These are phyloP conservation scores for Littorina saxatilis DNA, from an alignment of 1,140 invertebrate species.

Conservation along the genomic window DNA sequence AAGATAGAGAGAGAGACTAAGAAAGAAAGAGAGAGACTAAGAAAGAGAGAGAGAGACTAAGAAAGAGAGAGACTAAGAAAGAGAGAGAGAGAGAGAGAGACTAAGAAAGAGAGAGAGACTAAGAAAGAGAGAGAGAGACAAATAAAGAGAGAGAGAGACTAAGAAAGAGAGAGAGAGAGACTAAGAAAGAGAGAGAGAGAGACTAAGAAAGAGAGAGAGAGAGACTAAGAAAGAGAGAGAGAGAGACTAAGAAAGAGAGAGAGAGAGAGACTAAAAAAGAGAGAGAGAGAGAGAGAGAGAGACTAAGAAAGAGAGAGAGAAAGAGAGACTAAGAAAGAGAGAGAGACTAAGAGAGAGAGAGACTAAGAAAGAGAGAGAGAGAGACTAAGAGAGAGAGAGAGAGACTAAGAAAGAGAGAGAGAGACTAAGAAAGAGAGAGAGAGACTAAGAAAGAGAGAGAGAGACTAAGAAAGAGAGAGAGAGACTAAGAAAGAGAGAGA, in stretches of 20 bases:
- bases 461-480: background rate
- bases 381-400: background rate
- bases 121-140: no score
- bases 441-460: background rate
- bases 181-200: no score
- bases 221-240: background rate
- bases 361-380: conserved; percentile 19
- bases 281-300: conserved; percentile 29
- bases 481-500: background rate
- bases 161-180: no score
- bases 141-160: no score
- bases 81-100: no score
- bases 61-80: no score
- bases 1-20: no score
- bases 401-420: background rate
- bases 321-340: background rate
- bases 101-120: no score
- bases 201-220: no score
- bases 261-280: conserved; percentile 12
- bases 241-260: background rate
- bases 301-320: background rate
- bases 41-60: no score
- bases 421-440: conserved; percentile 27
- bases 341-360: background rate
- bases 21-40: no score